Conservation (phyloP, 2,888 invertebrate genomes). For the Bellardia bayeri region DNA sequence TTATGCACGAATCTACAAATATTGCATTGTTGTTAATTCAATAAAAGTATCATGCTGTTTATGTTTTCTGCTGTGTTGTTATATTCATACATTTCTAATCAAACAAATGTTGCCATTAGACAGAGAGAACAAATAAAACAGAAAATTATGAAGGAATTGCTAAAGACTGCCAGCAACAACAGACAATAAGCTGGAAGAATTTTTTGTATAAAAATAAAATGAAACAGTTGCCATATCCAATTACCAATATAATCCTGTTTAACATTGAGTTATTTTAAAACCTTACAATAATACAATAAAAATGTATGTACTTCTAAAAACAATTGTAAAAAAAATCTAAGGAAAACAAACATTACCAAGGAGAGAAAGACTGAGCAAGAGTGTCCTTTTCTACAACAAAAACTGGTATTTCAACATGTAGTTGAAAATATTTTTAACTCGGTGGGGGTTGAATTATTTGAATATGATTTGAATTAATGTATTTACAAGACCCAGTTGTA, state of each 20-base stretch:
- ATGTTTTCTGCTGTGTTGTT: slow-evolving; percentile 31
- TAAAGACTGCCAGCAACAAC: background rate
- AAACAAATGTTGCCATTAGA: slow-evolving; percentile 46
- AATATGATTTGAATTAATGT: slow-evolving; percentile 73
- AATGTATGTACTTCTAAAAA: slow-evolving; percentile 18
- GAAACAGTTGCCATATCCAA: slow-evolving; percentile 76
- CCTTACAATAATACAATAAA: slow-evolving; percentile 64
- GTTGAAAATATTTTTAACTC: slow-evolving; percentile 8
- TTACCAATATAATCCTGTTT: slow-evolving; percentile 74
- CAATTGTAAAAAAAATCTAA: slow-evolving; percentile 14
- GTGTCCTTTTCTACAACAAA: slow-evolving; percentile 5
- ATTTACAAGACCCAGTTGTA: slow-evolving; percentile 44
- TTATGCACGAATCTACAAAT: background rate
- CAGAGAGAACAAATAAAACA: slow-evolving; percentile 6
- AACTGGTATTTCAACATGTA: slow-evolving; percentile 21
- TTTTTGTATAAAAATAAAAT: slow-evolving; percentile 9
- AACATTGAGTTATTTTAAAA: slow-evolving; percentile 68
- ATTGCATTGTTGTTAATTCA: slow-evolving; percentile 30
- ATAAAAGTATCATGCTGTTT: slow-evolving; percentile 68
- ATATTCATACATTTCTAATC: slow-evolving; percentile 9
- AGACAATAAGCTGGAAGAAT: background rate
- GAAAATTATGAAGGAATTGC: slow-evolving; percentile 49
- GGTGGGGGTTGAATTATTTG: slow-evolving; percentile 72
- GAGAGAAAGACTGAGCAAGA: background rate
- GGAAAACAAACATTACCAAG: background rate